Base-by-base conservation (phyloP, 2,888 invertebrate species). In the Apamea epomidion region DNA sequence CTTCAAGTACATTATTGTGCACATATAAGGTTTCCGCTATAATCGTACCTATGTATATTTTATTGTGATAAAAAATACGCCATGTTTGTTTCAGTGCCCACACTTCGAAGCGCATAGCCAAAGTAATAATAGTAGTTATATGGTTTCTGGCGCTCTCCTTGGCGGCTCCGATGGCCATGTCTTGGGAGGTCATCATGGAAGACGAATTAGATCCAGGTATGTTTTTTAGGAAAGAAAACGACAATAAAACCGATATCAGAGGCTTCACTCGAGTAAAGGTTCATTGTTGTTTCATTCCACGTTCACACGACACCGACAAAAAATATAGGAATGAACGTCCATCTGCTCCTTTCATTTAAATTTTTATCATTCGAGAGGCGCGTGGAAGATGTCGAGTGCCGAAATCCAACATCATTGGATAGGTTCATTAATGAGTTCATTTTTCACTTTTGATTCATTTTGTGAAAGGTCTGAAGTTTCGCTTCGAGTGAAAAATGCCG, bases 31-130 rank as follows among this genome's bases (percentile, higher is more conserved):
- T 29, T 45, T 42, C 12, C 37, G 21, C 10, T 45, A 12, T 18
- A 37, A 48, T 21, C 6, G 1, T 65, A 58, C 18, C 25, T 70
- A 14, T n/a, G n/a, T n/a, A n/a, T 48, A 48, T 74, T 45, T 67
- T 42, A 48, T 65, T 82, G 29, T 58, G 4, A 60, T 62, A n/a
- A 10, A 70, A 45, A 54, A 75, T 48, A 37, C 14, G 14, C n/a
- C 21, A 62, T 74, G 58, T 93, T 94, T 94, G 92, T 97, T 97
- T 62, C 96, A 98, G 98, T 93, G 98, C 98, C 32, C 97, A 98
- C 87, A 98, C 98, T 25, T 98, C 98, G 0, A 98, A 98, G 92
- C 97, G 98, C 76, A 96, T 98, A 78, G 98, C 98, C 8, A 98
- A 98, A 95, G 97, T 98, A 78, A 97, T 98, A 83, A 98, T 99